Base-by-base conservation (phyloP, 2,888 invertebrate genomes). In the Euproctis similis region DNA sequence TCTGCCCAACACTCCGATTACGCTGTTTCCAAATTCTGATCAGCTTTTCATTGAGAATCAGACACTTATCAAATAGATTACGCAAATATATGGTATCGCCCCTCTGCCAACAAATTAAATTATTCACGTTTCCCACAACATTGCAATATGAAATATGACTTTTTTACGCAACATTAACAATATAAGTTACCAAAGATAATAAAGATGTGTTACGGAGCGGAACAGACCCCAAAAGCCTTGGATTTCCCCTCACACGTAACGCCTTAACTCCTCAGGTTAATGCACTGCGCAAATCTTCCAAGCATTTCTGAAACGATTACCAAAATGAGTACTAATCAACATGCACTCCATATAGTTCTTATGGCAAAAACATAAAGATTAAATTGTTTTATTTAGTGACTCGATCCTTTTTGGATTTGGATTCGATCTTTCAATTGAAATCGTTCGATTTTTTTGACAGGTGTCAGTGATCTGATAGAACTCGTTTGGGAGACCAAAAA, bases 391-490 rank as follows among this genome's bases (percentile, higher is more conserved):
- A 21, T 6, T 26, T 28, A 6, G 24, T 37, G 31, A 26, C 5
- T 11, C 32, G 31, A 25, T 12, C 12, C 24, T 24, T 40, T 42
- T 42, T 42, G 36, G 40, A 43, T 43, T 43, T 29, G 41, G n/a
- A n/a, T 34, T 39, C 42, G 43, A 49, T 51, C 49, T 52, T 48
- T 51, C 52, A 49, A 51, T 46, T 34, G 26, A 37, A 39, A 31
- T 52, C 26, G 46, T 10, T 46, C 28, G 36, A 40, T 29, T 42
- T 45, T 52, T 59, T 46, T 35, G 41, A 38, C 38, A 28, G 36
- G 48, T 56, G 65, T 66, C 65, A 63, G 58, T 49, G 61, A 39
- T 62, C 65, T 42, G 42, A 37, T 41, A 36, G 40, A 53, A 39
- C 46, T 30, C 21, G 20, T 17, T 44, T 53, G n/a, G 40, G 41